A percentile compares a stretch with the other conserved stretches of the same genome.
Evolutionary conservation across 2,888 invertebrate genomes (phyloP).

Genomic region (Chymomyza amoena): DNA sequence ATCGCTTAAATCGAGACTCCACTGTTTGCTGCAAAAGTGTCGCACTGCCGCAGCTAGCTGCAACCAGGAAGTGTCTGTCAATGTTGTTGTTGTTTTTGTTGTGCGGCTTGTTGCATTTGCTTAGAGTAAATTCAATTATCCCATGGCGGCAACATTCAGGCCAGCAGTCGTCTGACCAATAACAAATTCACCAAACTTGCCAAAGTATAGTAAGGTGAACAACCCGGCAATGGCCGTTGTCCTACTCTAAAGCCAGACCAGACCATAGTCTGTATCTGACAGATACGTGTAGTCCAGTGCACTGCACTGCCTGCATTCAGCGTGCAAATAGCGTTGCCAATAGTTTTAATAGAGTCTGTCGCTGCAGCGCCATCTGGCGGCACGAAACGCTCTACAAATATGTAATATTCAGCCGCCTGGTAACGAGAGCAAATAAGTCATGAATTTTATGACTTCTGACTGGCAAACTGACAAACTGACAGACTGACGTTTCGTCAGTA

Average conservation of each 20-base stretch:
- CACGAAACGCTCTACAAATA: slow-evolving; percentile 46
- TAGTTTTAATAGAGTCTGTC: slow-evolving; percentile 8
- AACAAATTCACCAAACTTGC: neutral
- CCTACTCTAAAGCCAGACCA: too few species aligned
- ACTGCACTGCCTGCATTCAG: neutral
- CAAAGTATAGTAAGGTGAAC: neutral
- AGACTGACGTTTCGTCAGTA: neutral
- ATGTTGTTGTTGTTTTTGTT: slow-evolving; percentile 14
- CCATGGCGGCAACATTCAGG: slow-evolving; percentile 20
- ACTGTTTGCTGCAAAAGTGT: neutral
- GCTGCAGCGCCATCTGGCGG: neutral
- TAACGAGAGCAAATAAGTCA: slow-evolving; percentile 52
- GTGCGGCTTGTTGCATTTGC: slow-evolving; percentile 35
- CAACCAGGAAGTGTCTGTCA: neutral
- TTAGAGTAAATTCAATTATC: slow-evolving; percentile 52
- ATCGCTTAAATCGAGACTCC: too few species aligned
- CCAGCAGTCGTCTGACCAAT: neutral
- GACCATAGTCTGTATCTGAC: too few species aligned
- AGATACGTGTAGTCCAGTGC: neutral
- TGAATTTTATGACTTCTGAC: slow-evolving; percentile 42
- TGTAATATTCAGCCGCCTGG: slow-evolving; percentile 30
- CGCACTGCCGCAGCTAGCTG: too few species aligned
- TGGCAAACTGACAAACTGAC: too few species aligned
- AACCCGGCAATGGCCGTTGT: neutral
- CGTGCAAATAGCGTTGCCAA: slow-evolving; percentile 17